Percentiles rank a stretch among this genome's conserved stretches.
phyloP scores from a whole-genome alignment of 1,140 invertebrate genomes.

The Latrodectus geometricus region DNA sequence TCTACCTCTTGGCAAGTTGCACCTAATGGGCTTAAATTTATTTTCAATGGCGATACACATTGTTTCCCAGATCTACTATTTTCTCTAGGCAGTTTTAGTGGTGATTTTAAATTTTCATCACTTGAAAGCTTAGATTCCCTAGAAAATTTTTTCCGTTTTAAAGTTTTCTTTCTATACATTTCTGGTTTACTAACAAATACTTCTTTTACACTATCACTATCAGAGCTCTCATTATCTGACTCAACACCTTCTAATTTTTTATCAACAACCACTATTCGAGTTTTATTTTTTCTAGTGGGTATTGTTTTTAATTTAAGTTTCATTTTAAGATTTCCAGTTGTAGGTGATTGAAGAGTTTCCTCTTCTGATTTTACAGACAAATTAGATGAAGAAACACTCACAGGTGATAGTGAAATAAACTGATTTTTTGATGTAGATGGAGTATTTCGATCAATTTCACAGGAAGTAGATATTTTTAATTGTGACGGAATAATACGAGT shows the following conservation, averaged over 20 bases:
- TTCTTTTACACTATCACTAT: background rate
- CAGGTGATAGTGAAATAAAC: background rate
- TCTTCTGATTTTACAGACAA: background rate
- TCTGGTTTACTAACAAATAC: background rate
- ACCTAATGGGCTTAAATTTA: background rate
- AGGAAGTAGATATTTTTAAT: too few species aligned
- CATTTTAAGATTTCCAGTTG: conserved; percentile 10
- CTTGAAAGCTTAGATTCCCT: background rate
- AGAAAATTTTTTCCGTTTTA: background rate
- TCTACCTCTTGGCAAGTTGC: background rate
- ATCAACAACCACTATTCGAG: conserved; percentile 20
- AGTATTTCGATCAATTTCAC: too few species aligned
- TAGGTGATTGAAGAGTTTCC: background rate
- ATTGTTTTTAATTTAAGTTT: conserved; percentile 23
- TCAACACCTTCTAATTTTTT: conserved; percentile 20
- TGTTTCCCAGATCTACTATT: background rate
- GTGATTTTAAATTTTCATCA: background rate
- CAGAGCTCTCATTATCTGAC: background rate
- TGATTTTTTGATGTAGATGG: too few species aligned
- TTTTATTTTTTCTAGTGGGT: conserved; percentile 30
- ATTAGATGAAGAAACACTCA: background rate
- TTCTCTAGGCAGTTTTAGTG: too few species aligned
- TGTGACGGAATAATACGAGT: background rate
- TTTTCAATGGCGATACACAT: background rate
- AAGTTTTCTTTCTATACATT: background rate